These are phyloP conservation scores for Ormyrus thymus DNA, from an alignment of 2,888 invertebrate species.

Conservation along the genomic window DNA sequence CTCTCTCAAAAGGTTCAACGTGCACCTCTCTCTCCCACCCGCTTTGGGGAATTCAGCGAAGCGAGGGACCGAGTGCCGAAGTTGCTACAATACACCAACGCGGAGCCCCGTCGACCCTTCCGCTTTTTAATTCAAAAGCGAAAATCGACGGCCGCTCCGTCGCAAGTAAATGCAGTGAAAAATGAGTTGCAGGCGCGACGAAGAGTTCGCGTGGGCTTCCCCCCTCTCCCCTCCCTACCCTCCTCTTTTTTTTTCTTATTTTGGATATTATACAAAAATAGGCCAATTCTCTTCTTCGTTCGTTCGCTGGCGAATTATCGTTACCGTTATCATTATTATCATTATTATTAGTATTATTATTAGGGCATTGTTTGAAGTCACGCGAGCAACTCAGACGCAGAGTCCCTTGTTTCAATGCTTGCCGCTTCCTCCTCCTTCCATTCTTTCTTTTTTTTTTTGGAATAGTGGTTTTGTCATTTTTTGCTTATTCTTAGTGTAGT, in stretches of 20 bases:
- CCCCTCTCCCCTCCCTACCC: not conserved
- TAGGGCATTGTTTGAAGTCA: constrained; percentile 45
- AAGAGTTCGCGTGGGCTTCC: constrained; percentile 12
- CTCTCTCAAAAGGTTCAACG: not conserved
- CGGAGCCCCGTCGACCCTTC: too few relatives aligned
- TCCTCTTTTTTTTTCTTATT: constrained; percentile 35
- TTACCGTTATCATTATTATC: constrained; percentile 31
- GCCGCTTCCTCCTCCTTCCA: not conserved
- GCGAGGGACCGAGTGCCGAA: constrained; percentile 52
- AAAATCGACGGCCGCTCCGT: constrained; percentile 18
- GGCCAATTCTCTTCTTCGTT: constrained; percentile 42
- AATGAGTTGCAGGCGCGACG: constrained; percentile 28
- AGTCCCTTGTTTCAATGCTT: constrained; percentile 47
- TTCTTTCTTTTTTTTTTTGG: not conserved
- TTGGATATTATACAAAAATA: constrained; percentile 53
- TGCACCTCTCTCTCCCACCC: not conserved
- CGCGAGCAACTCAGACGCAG: constrained; percentile 49
- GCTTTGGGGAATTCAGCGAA: constrained; percentile 38
- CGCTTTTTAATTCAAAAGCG: not conserved
- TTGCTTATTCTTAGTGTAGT: constrained; percentile 45
- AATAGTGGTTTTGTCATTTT: constrained; percentile 29
- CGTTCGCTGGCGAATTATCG: constrained; percentile 33
- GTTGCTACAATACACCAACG: constrained; percentile 44
- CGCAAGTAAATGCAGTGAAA: constrained; percentile 24
- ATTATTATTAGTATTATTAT: constrained; percentile 22